These are phyloP conservation scores for Smithornis capensis DNA, from an alignment of 2,113 vertebrate species.

Conservation along the genomic window DNA sequence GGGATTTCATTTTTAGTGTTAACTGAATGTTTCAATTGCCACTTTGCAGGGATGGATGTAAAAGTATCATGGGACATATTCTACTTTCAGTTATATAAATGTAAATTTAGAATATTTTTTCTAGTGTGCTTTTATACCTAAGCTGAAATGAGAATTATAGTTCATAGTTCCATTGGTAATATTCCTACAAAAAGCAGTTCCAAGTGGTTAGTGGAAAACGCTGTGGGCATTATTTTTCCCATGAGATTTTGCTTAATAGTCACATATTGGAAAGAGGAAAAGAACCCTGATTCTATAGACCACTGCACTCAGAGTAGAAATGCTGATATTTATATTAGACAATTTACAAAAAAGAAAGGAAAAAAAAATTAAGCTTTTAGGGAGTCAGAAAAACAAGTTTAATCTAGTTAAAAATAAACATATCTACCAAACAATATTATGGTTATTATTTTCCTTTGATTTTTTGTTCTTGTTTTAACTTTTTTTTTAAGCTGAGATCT, in stretches of 20 bases:
- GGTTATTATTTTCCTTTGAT: neutral
- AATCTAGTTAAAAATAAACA: neutral
- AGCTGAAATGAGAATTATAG: slow-evolving; percentile 31
- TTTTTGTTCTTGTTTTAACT: neutral
- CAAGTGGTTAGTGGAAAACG: slow-evolving; percentile 18
- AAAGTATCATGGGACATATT: slow-evolving; percentile 17
- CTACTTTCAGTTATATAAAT: slow-evolving; percentile 49
- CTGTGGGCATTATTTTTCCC: slow-evolving; percentile 24
- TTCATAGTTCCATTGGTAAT: neutral
- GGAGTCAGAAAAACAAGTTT: neutral
- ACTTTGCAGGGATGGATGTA: neutral
- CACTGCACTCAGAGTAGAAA: neutral
- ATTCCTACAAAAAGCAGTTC: slow-evolving; percentile 10
- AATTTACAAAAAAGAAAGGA: neutral
- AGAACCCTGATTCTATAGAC: neutral
- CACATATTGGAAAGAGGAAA: slow-evolving; percentile 11
- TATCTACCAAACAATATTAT: neutral
- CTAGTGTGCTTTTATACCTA: slow-evolving; percentile 6
- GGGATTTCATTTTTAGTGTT: slow-evolving; percentile 10
- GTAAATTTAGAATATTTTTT: slow-evolving; percentile 36
- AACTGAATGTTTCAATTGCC: neutral
- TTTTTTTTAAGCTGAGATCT: neutral
- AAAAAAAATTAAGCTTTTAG: neutral
- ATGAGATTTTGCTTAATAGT: slow-evolving; percentile 22
- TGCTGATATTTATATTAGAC: slow-evolving; percentile 20